Evolutionary conservation across 2,888 invertebrate species (phyloP).

Genomic region (Sphecodes monilicornis): DNA sequence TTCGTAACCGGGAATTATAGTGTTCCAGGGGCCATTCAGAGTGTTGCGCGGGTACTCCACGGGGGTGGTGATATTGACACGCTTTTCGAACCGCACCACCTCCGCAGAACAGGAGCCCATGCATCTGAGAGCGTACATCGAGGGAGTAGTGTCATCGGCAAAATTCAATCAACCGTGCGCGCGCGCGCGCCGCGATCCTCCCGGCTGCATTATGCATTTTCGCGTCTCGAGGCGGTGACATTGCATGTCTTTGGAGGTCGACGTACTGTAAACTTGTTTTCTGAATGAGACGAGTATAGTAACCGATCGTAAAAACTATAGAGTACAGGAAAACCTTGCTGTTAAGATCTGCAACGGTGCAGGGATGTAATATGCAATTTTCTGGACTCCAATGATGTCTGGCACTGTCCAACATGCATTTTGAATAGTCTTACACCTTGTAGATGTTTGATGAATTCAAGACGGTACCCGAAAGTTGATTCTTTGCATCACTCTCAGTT

Average conservation of each 20-base stretch:
- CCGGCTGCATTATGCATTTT: background rate
- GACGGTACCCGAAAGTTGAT: background rate
- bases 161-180: conserved; percentile 28
- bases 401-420: background rate
- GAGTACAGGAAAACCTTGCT: background rate
- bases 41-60: conserved; percentile 49
- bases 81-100: conserved; percentile 79
- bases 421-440: background rate
- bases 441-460: background rate
- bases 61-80: conserved; percentile 76
- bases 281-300: background rate
- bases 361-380: background rate
- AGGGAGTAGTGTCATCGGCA: conserved; percentile 36
- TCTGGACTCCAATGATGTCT: background rate
- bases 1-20: conserved; percentile 78
- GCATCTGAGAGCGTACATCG: conserved; percentile 14
- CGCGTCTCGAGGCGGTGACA: background rate
- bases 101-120: conserved; percentile 79
- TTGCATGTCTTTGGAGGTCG: background rate
- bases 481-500: background rate
- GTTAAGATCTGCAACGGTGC: background rate
- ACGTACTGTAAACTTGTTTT: background rate
- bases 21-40: conserved; percentile 45
- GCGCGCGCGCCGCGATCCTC: background rate
- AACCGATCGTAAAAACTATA: too few relatives aligned